Conservation (phyloP, 2,888 invertebrate genomes). For the Athetis lepigone region DNA sequence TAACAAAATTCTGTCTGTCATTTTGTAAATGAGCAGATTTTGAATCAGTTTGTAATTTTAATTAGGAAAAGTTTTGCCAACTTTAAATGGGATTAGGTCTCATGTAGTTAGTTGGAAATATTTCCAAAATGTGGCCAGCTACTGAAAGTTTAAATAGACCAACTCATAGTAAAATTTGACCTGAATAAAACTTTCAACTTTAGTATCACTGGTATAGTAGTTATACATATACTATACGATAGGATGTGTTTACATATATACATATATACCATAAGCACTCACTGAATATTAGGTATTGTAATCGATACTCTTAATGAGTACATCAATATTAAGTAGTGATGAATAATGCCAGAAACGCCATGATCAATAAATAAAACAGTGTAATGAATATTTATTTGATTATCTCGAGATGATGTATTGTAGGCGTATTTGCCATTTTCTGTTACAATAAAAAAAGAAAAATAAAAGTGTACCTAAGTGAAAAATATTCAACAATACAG, state of each 20-base stretch:
- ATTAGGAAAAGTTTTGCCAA: conserved; percentile 20
- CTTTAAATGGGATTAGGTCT: conserved; percentile 24
- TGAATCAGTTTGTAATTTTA: conserved; percentile 16
- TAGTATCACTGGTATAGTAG: not conserved
- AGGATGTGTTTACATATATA: not conserved
- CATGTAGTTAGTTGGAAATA: conserved; percentile 23
- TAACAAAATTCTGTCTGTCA: not conserved
- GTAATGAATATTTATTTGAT: conserved; percentile 26
- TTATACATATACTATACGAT: not conserved
- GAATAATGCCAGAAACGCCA: not conserved
- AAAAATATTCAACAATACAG: not conserved
- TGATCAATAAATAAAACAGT: conserved; percentile 26
- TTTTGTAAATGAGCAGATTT: conserved; percentile 20
- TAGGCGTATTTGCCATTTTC: not conserved
- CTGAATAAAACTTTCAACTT: conserved; percentile 7
- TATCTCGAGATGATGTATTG: conserved; percentile 1
- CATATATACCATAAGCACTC: not conserved
- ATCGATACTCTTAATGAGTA: conserved; percentile 21
- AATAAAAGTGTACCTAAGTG: not conserved
- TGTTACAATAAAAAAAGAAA: not conserved
- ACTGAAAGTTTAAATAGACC: conserved; percentile 18
- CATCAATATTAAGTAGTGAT: conserved; percentile 27
- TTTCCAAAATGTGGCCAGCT: conserved; percentile 14
- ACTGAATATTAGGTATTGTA: conserved; percentile 9
- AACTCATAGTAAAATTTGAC: not conserved